Evolutionary conservation across 2,113 vertebrate genomes (phyloP).

Genomic region (Callopanchax toddi): DNA sequence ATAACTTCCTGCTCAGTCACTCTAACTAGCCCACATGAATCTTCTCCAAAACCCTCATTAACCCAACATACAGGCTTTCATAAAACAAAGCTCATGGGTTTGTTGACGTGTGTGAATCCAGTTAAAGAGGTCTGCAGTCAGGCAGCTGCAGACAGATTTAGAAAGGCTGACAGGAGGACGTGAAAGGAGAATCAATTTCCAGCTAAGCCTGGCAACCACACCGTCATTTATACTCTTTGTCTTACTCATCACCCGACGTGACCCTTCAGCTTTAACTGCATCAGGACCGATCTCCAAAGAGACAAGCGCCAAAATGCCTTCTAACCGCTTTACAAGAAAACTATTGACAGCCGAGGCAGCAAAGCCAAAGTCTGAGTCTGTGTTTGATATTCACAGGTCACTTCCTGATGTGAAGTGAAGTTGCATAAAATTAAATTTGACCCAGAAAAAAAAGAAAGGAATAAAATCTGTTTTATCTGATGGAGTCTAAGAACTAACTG

Average conservation of each 20-base stretch:
- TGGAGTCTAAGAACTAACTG: conserved; percentile 23
- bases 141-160: conserved; percentile 45
- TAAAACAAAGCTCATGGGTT: conserved; percentile 18
- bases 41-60: conserved; percentile 32
- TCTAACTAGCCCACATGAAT: no score
- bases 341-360: conserved; percentile 1
- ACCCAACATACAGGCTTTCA: conserved; percentile 20
- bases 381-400: conserved; percentile 33
- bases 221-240: conserved; percentile 51
- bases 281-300: conserved; percentile 6
- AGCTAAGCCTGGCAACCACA: conserved; percentile 47
- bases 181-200: conserved; percentile 54
- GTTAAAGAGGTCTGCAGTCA: conserved; percentile 27
- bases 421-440: conserved; percentile 30
- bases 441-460: conserved; percentile 37
- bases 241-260: conserved; percentile 53
- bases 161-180: conserved; percentile 40
- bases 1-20: no score
- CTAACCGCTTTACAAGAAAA: conserved; percentile 22
- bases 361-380: conserved; percentile 13
- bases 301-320: conserved; percentile 3
- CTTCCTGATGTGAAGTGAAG: conserved; percentile 6
- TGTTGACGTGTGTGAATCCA: conserved; percentile 30
- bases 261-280: conserved; percentile 39
- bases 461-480: conserved; percentile 44